Evolutionary conservation across 1,140 invertebrate genomes (phyloP).

Genomic region (Cherax destructor): DNA sequence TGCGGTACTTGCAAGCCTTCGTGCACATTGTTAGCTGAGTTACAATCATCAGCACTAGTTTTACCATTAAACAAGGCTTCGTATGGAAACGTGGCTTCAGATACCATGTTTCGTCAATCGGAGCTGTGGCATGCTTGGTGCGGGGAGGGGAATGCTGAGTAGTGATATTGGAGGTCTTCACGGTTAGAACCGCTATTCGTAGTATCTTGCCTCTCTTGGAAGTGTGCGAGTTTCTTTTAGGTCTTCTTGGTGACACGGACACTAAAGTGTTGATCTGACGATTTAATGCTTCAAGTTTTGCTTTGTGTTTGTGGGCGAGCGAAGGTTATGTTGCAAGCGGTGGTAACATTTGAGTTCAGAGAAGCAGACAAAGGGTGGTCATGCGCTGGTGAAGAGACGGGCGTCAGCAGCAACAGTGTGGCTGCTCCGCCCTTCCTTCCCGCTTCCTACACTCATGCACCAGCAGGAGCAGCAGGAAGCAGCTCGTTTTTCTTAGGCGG

Average conservation of each 20-base stretch:
- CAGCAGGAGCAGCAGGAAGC: slow-evolving; percentile 30
- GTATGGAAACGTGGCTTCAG: no score
- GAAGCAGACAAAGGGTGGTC: slow-evolving; percentile 26
- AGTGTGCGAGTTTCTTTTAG: slow-evolving; percentile 19
- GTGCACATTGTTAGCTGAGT: no score
- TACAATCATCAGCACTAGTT: no score
- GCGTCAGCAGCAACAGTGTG: slow-evolving; percentile 17
- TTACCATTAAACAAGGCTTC: no score
- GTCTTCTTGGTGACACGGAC: not conserved
- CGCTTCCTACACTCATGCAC: slow-evolving; percentile 34
- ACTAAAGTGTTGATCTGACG: no score
- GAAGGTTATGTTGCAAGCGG: slow-evolving; percentile 14
- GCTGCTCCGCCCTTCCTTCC: slow-evolving; percentile 36
- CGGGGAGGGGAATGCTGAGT: not conserved
- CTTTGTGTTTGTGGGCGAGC: not conserved
- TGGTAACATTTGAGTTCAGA: slow-evolving; percentile 6
- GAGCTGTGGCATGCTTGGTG: not conserved
- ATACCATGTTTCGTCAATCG: no score
- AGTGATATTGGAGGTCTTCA: not conserved
- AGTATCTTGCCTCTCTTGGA: not conserved
- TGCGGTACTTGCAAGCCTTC: no score
- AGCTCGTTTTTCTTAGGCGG: not conserved
- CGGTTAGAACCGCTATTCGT: not conserved
- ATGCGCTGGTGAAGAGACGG: slow-evolving; percentile 27
- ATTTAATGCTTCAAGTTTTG: no score